Evolutionary conservation across 2,797 vertebrate genomes (phyloP).

Genomic region (Sciaenops ocellatus): DNA sequence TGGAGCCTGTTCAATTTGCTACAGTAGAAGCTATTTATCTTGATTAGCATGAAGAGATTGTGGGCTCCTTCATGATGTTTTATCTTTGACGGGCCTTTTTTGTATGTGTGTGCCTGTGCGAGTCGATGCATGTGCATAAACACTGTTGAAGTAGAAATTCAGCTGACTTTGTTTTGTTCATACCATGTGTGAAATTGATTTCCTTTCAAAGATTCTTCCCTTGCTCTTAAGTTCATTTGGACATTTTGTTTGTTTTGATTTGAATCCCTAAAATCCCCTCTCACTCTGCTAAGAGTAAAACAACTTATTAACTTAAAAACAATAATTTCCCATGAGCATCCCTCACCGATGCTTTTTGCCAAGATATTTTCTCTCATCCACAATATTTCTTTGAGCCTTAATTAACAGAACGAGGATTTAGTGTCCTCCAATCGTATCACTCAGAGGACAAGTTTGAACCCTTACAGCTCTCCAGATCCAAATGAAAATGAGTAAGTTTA

Average conservation of each 20-base stretch:
- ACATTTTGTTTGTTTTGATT: constrained; percentile 78
- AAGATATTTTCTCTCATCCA: constrained; percentile 68
- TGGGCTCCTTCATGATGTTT: constrained; percentile 44
- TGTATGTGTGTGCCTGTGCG: neutral
- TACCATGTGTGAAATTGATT: constrained; percentile 61
- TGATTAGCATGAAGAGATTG: constrained; percentile 54
- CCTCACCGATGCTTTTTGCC: constrained; percentile 56
- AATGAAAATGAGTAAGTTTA: constrained; percentile 63
- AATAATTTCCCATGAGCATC: constrained; percentile 80
- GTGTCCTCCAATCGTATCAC: constrained; percentile 70
- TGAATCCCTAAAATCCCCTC: constrained; percentile 73
- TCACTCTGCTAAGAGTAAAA: constrained; percentile 75
- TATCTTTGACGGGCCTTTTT: constrained; percentile 45
- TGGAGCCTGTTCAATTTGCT: constrained; percentile 51
- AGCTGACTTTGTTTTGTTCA: constrained; percentile 53
- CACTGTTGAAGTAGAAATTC: constrained; percentile 30
- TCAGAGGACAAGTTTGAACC: constrained; percentile 71
- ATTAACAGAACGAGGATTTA: constrained; percentile 79
- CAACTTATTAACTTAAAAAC: constrained; percentile 81
- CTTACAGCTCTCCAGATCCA: constrained; percentile 46
- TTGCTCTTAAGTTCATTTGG: constrained; percentile 69
- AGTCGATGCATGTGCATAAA: constrained; percentile 30
- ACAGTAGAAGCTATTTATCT: constrained; percentile 69
- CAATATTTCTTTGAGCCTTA: constrained; percentile 74
- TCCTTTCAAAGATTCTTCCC: constrained; percentile 57